phyloP scores from a whole-genome alignment of 2,797 vertebrate species.

The Gymnopithys bicolor region DNA sequence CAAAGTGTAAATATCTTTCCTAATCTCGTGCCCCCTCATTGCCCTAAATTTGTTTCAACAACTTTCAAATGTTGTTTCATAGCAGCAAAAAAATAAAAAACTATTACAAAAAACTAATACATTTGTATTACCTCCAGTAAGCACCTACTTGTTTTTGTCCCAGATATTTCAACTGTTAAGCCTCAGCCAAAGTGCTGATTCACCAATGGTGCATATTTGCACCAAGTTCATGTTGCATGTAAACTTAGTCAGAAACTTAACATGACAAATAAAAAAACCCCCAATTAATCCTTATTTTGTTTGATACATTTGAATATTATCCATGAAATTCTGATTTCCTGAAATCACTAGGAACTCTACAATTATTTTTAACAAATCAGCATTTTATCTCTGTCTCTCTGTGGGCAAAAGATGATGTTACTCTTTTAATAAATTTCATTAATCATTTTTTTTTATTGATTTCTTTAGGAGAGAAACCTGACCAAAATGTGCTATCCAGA shows the following conservation, averaged over 20 bases:
- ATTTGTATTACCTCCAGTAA: not conserved
- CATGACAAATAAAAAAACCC: not conserved
- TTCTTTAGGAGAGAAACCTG: not conserved
- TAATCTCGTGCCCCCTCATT: not conserved
- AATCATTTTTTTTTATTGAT: not conserved
- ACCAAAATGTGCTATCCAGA: not conserved
- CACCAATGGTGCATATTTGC: not conserved
- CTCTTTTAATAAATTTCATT: not conserved
- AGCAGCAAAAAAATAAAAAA: not conserved
- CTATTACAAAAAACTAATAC: not conserved
- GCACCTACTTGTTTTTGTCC: not conserved
- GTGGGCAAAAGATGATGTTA: not conserved
- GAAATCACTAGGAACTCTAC: not conserved
- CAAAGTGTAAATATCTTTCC: not conserved
- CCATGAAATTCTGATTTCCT: not conserved
- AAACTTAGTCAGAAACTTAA: not conserved
- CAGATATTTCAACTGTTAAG: not conserved
- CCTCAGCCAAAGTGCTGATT: not conserved
- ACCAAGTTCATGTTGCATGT: not conserved
- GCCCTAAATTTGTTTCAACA: not conserved
- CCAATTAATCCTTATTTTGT: not conserved
- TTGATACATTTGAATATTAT: not conserved
- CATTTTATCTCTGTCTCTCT: not conserved
- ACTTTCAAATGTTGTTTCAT: not conserved
- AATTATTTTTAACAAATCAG: not conserved